Percentiles rank a stretch among this genome's conserved stretches.
Evolutionary conservation across 2,797 vertebrate species (phyloP).

Genomic region (Loriculus beryllinus): DNA sequence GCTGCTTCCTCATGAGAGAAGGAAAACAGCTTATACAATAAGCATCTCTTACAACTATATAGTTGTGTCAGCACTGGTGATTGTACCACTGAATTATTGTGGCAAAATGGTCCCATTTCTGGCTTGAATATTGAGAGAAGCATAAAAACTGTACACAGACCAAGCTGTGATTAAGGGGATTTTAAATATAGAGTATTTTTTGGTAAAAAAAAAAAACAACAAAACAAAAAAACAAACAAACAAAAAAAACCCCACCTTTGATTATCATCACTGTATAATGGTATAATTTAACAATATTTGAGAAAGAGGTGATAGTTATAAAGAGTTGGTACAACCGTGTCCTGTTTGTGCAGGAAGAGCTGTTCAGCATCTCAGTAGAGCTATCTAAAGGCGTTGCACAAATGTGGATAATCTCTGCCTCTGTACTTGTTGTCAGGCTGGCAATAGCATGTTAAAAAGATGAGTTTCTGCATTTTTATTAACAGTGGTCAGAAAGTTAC

Average conservation of each 20-base stretch:
- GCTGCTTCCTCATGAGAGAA: background rate
- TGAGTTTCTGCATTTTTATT: background rate
- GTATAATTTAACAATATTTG: background rate
- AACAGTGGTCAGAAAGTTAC: background rate
- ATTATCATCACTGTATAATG: background rate
- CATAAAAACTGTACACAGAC: background rate
- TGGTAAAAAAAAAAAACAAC: too few species aligned
- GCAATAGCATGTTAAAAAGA: background rate
- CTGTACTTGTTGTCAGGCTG: background rate
- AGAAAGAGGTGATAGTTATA: background rate
- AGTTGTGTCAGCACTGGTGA: background rate
- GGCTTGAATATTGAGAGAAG: background rate
- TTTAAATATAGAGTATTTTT: background rate
- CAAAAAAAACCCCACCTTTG: background rate
- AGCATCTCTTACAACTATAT: fast-evolving
- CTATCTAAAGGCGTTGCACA: background rate
- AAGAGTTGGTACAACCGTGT: background rate
- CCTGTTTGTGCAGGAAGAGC: background rate
- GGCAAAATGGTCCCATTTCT: background rate
- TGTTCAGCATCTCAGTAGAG: background rate
- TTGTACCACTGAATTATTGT: background rate
- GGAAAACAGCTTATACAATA: background rate
- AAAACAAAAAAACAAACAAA: too few species aligned
- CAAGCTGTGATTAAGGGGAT: background rate
- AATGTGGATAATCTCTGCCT: background rate